These are phyloP conservation scores for Pygathrix nemaeus DNA, from an alignment of 2,113 vertebrate genomes.

Conservation along the genomic window DNA sequence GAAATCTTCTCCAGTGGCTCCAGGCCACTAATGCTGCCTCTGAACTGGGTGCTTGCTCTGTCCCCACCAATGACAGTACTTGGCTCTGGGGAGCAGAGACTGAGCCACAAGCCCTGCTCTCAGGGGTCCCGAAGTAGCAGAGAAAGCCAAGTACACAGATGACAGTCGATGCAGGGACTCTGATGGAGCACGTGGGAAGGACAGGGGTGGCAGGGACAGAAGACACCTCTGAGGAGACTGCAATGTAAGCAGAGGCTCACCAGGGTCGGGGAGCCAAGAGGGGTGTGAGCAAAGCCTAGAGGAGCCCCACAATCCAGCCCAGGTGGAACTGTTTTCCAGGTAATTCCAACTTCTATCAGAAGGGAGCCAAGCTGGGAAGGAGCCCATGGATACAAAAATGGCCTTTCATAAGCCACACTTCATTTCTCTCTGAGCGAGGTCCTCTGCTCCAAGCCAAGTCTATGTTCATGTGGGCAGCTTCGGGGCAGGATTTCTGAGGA, in stretches of 20 bases:
- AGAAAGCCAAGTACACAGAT: not conserved
- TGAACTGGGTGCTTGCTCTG: not conserved
- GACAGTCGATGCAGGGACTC: not conserved
- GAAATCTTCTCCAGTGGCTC: too few species aligned
- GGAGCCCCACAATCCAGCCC: too few species aligned
- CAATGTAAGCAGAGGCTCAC: not conserved
- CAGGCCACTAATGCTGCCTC: not conserved
- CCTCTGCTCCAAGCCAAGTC: not conserved
- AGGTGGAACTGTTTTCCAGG: not conserved
- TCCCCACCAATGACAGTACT: not conserved
- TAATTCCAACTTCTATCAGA: not conserved
- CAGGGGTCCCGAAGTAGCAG: not conserved
- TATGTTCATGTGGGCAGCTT: rapidly evolving
- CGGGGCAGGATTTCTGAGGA: not conserved
- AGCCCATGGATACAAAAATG: not conserved
- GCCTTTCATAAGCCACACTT: not conserved
- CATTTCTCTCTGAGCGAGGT: not conserved
- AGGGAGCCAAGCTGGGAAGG: not conserved
- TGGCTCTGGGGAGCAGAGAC: not conserved
- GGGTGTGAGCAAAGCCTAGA: not conserved
- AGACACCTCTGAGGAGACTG: not conserved
- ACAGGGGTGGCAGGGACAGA: too few species aligned
- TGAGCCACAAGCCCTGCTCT: not conserved
- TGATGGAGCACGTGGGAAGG: not conserved
- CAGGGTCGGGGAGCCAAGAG: too few species aligned